A percentile compares a stretch with the other conserved stretches of the same genome.
phyloP scores from a whole-genome alignment of 92 coral and sea anemone genomes.

The Virgularia gustaviana region DNA sequence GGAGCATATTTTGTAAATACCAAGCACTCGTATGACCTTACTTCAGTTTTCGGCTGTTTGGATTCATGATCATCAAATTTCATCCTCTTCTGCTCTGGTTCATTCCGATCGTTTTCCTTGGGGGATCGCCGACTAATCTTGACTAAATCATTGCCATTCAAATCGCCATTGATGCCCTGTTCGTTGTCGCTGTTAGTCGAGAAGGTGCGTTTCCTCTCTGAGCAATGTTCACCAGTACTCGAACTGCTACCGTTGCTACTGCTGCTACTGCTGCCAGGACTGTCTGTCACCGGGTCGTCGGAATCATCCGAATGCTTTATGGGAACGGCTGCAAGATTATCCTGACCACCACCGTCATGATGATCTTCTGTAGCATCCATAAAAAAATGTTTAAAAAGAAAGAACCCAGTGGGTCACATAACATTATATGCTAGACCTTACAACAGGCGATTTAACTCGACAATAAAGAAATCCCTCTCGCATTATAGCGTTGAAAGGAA shows the following conservation, averaged over 20 bases:
- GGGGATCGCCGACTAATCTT: conserved; percentile 25
- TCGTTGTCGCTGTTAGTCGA: conserved; percentile 33
- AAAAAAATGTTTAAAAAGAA: no score
- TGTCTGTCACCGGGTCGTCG: conserved; percentile 20
- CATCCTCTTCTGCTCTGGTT: conserved; percentile 12
- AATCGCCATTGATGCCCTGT: conserved; percentile 21
- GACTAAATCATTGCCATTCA: conserved; percentile 27
- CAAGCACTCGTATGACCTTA: no score
- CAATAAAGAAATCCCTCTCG: no score
- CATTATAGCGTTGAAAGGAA: no score
- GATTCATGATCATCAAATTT: conserved; percentile 14
- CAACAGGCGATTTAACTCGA: no score
- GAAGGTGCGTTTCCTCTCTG: conserved; percentile 16
- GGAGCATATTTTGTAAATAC: no score
- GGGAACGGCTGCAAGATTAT: no score
- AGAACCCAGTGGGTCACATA: no score
- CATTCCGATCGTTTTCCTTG: conserved; percentile 4
- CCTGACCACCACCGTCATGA: no score
- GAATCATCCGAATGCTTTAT: conserved; percentile 25
- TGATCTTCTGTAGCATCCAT: no score
- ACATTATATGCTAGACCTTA: no score
- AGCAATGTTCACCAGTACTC: conserved; percentile 19
- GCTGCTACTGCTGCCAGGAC: conserved; percentile 20
- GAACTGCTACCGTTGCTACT: conserved; percentile 13
- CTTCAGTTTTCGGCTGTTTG: conserved; percentile 3